Evolutionary conservation across 2,113 vertebrate species (phyloP).

Genomic region (Callipepla squamata): DNA sequence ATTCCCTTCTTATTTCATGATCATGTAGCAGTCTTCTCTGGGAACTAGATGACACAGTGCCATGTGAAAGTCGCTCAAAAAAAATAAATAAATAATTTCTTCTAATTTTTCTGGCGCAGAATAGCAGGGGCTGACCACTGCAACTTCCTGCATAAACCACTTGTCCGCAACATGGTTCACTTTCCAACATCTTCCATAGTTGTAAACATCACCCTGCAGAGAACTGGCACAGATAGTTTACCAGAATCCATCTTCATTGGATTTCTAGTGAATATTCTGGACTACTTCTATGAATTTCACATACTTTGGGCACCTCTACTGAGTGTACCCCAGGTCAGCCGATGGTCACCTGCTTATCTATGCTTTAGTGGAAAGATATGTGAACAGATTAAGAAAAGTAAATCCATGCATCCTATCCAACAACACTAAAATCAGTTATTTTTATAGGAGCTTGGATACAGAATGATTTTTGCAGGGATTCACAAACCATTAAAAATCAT

Average conservation of each 20-base stretch:
- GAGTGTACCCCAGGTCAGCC: not conserved
- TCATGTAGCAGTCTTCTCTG: conserved; percentile 36
- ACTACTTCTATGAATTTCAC: not conserved
- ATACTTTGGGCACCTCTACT: not conserved
- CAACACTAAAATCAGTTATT: not conserved
- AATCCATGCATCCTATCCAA: not conserved
- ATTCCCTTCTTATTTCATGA: conserved; percentile 37
- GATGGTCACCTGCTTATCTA: not conserved
- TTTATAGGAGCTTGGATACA: not conserved
- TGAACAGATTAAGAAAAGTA: not conserved
- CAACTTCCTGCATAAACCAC: conserved; percentile 52
- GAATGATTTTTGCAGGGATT: not conserved
- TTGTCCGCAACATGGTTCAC: not conserved
- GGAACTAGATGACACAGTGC: conserved; percentile 55
- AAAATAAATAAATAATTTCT: conserved; percentile 8
- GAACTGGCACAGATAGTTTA: not conserved
- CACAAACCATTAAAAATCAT: not conserved
- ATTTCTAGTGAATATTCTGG: not conserved
- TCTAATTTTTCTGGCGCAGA: conserved; percentile 63
- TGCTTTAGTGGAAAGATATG: not conserved
- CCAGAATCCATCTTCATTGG: not conserved
- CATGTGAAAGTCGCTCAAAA: conserved; percentile 31
- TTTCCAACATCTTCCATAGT: not conserved
- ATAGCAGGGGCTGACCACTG: conserved; percentile 2
- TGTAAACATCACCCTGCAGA: not conserved